Evolutionary conservation across 1,140 invertebrate genomes (phyloP).

Genomic region (Drosophila seguyi): DNA sequence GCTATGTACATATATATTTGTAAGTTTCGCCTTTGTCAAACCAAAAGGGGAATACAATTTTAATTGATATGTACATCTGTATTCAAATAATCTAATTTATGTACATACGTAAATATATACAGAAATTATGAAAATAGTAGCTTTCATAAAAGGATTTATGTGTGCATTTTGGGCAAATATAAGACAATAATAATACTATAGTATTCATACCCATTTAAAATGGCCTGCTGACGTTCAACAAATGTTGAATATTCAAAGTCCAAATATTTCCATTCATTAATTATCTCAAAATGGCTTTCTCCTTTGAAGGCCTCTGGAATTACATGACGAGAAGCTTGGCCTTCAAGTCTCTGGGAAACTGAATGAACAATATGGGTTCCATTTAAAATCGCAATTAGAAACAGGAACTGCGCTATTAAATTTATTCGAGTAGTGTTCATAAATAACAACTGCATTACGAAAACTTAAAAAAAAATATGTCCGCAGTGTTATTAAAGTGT

Average conservation of each 20-base stretch:
- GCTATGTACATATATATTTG: no score
- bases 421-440: not conserved
- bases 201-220: conserved; percentile 83
- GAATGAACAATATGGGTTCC: conserved; percentile 8
- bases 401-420: not conserved
- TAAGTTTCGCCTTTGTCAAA: no score
- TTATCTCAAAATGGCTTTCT: conserved; percentile 37
- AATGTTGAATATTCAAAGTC: conserved; percentile 87
- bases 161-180: no score
- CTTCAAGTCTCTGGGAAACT: conserved; percentile 10
- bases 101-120: no score
- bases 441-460: not conserved
- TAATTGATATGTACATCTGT: no score
- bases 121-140: not conserved
- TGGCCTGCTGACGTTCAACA: conserved; percentile 85
- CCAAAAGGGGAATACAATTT: no score
- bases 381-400: not conserved
- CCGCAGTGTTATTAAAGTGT: not conserved
- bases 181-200: not conserved
- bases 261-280: conserved; percentile 87
- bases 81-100: no score
- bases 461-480: not conserved
- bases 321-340: not conserved
- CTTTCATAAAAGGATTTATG: not conserved
- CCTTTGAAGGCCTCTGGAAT: conserved; percentile 2